Base-by-base conservation (phyloP, 2,797 vertebrate genomes). In the Galaxias olidus region DNA sequence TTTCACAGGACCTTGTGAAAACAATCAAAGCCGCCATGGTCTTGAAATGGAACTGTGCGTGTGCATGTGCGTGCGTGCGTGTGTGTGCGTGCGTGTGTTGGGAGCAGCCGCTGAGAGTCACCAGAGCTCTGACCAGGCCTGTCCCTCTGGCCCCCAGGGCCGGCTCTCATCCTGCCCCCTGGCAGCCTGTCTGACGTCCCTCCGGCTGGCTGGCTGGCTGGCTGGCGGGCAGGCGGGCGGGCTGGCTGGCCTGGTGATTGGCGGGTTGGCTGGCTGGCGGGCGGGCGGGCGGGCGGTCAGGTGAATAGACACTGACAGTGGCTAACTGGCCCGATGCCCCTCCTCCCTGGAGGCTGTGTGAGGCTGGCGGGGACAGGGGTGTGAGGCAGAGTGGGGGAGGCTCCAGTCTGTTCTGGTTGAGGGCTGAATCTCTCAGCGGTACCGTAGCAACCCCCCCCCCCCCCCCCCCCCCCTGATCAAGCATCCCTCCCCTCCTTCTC, bases 361-460 rank as follows among this genome's bases (percentile, higher is more conserved):
- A 30, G 51, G 30, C 30, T 6, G 18, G 45, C 9, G 30, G 41
- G 18, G 42, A 43, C 54, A 60, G 64, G 49, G 48, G 9, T 13
- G 2, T 18, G 41, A 2, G 63, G 54, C 62, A 18, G 13, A 48
- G 18, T 52, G 55, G 43, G 60, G 19, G 19, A 69, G 49, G n/a
- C 56, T 70, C 59, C 81, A 82, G 85, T 91, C 90, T 81, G 61
- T 85, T 90, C 73, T 71, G 61, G 80, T 89, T 87, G 84, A 83
- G 74, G 74, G 79, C 77, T 80, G 80, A 89, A 89, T 90, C 88
- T 90, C 84, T 91, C 87, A 90, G 87, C 86, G 75, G 79, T 78
- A 79, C 81, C 80, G 77, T 71, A 63, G 15, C 45, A 60, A 2
- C 30, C 6, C 30, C 69, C 68, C 68, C 63, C 47, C 56, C 61